Base-by-base conservation (phyloP, 2,888 invertebrate genomes). In the Stenodera caucasica region DNA sequence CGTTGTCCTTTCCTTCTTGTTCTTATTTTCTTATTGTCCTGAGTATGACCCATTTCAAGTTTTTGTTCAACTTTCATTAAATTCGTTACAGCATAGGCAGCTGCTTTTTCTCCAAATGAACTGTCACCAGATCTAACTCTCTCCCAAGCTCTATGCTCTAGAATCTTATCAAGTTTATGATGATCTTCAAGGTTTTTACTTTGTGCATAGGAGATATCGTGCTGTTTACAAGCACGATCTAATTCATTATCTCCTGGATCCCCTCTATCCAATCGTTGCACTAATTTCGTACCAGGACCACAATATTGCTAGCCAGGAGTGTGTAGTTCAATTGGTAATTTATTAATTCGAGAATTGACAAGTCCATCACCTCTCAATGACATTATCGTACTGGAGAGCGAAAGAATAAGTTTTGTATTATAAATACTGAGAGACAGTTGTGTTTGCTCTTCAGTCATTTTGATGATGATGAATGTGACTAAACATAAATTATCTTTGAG, bases 131-230 rank as follows among this genome's bases (percentile, higher is more conserved):
- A 65, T 23, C 62, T 61, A 21, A 75, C 67, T 30, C 75, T 63
- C 52, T 72, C 15, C 70, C 60, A 67, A 12, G 75, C 78, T 70
- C 67, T 71, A 30, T 75, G 66, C 7, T 67, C 64, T n/a, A 80
- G 66, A 30, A 70, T 50, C 60, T 69, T 61, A 70, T 81, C 79
- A 3, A 78, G 79, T 53, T 63, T 64, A 59, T 78, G 72, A 53
- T 77, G 66, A 49, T 67, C 61, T 21, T 40, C 21, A 49, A 74
- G 54, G 59, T 66, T 57, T 21, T 49, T 61, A 21, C 52, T 15
- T 45, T 64, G 51, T 7, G 60, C 58, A 60, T 77, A 77, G 1
- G 73, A 71, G 35, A 77, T 77, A 66, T 78, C 77, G 65, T 77
- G 77, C 23, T 71, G 56, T 57, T 71, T 74, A 64, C 75, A 76